Evolutionary conservation across 1,140 invertebrate species (phyloP).

Genomic region (Scaptodrosophila lebanonensis): DNA sequence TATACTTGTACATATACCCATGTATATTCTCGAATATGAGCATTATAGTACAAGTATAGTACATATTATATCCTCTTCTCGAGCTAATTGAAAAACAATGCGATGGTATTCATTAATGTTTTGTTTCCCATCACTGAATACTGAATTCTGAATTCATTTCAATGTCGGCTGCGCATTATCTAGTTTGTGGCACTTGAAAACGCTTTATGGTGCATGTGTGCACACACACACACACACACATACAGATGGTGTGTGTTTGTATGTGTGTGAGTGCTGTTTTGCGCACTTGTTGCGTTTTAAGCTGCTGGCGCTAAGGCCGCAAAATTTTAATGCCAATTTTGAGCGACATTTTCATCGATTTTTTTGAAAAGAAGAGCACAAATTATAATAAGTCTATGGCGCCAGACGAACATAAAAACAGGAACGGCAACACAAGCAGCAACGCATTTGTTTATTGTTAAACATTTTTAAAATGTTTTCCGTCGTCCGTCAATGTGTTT

Average conservation of each 20-base stretch:
- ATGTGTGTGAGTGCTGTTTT: not conserved
- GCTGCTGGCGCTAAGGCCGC: slow-evolving; percentile 46
- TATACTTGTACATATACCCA: no score
- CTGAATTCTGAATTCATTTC: no score
- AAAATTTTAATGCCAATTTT: slow-evolving; percentile 45
- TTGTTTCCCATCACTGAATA: no score
- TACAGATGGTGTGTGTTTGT: no score
- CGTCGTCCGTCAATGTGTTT: no score
- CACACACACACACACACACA: not conserved
- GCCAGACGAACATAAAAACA: slow-evolving; percentile 63
- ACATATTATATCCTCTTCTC: no score
- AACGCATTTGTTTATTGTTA: slow-evolving; percentile 52
- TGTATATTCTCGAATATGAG: no score
- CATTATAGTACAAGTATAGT: no score
- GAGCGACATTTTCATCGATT: slow-evolving; percentile 43
- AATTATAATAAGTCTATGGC: slow-evolving; percentile 26
- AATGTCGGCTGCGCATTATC: no score
- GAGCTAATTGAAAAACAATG: no score
- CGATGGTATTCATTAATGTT: no score
- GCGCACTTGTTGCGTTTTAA: slow-evolving; percentile 40
- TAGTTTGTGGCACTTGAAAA: slow-evolving; percentile 18
- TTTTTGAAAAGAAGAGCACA: slow-evolving; percentile 7
- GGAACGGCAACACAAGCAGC: slow-evolving; percentile 19
- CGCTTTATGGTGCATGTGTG: slow-evolving; percentile 7
- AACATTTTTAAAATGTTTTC: slow-evolving; percentile 39